Base-by-base conservation (phyloP, 2,888 invertebrate genomes). In the Phaonia tiefii region DNA sequence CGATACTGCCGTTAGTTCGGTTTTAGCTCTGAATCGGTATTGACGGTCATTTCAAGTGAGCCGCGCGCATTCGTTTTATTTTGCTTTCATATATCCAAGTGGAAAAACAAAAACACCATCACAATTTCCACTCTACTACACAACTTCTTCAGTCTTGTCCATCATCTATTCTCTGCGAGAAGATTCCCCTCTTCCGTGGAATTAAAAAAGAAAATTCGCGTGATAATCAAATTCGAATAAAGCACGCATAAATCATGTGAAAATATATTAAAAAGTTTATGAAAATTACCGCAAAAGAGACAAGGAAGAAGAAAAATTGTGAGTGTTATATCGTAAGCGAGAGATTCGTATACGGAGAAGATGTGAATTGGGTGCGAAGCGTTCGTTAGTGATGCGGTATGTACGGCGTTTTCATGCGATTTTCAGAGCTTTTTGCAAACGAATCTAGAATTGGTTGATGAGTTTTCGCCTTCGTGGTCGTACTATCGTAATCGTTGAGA, bases 21-120 rank as follows among this genome's bases (percentile, higher is more conserved):
- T 86, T 88, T 88, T 88, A 88, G 87, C 88, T 88, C 87, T 88
- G 87, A 87, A 87, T 86, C 87, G 86, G 88, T 86, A 85, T 86
- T 86, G 88, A 88, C 88, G 88, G 85, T 76, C 39, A 63, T 75
- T 39, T 63, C 77, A 76, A 73, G 73, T 75, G 69, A 80, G 65
- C 42, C 66, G 49, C 56, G 77, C 74, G 82, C 70, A 44, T 66
- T 66, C 37, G 39, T 75, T 63, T 67, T 58, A 63, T 54, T 75
- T 72, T 81, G 73, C 76, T 73, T 72, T 37, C 31, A 17, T 70
- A 71, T 37, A 46, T 42, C 75, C 39, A 67, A 75, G 63, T 69
- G 60, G 42, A 70, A 75, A 54, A 83, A 49, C 39, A 74, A 79
- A 66, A 66, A 80, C 65, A 77, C 70, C 69, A 82, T 26, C 66